phyloP scores from a whole-genome alignment of 2,113 vertebrate species.

The Ifrita kowaldi region DNA sequence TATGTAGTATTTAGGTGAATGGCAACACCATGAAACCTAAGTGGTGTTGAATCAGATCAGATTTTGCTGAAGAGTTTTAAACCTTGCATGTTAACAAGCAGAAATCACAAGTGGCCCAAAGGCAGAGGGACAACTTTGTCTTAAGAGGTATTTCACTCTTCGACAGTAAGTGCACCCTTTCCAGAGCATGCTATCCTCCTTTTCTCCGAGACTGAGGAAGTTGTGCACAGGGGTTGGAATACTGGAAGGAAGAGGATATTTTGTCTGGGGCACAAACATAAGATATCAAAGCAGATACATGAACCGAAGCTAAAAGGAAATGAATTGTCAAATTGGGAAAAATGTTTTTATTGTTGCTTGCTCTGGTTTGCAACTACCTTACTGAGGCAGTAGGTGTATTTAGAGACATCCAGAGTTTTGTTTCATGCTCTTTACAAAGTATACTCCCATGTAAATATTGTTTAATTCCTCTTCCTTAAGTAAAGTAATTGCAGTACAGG shows the following conservation, averaged over 20 bases:
- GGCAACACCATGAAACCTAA: background rate
- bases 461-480: background rate
- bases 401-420: background rate
- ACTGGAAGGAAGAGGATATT: conserved; percentile 61
- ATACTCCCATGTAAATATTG: background rate
- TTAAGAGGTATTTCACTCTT: background rate
- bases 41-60: background rate
- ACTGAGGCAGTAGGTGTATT: background rate
- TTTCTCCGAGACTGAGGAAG: conserved; percentile 38
- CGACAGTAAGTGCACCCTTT: background rate
- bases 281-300: conserved; percentile 48
- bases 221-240: conserved; percentile 13
- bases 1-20: background rate
- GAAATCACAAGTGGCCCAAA: background rate
- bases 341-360: conserved; percentile 14
- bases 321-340: conserved; percentile 32
- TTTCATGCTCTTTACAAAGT: background rate
- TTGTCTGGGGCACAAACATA: conserved; percentile 54
- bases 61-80: background rate
- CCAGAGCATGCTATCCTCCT: background rate
- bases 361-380: background rate
- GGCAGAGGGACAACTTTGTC: background rate
- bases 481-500: background rate
- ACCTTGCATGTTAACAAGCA: background rate
- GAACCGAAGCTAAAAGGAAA: conserved; percentile 46